These are phyloP conservation scores for Haliclona indistincta DNA, from an alignment of 37 sponge, comb jelly and placozoan genomes.

Conservation along the genomic window DNA sequence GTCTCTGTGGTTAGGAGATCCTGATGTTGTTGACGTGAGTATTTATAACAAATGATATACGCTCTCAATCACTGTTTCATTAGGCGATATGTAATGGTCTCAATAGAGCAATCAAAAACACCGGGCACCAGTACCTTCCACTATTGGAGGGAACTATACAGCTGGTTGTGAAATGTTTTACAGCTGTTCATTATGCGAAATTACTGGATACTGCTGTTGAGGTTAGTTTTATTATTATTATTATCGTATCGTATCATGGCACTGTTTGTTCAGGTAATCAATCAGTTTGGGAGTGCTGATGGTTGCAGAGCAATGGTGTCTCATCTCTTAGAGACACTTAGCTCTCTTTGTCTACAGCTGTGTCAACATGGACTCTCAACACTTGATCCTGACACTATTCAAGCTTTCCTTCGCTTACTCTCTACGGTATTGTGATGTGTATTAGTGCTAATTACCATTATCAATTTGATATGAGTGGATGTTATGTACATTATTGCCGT, in stretches of 20 bases:
- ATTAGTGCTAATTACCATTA: no score
- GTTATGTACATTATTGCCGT: no score
- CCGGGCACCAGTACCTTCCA: conserved; percentile 50
- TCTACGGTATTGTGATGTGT: not conserved
- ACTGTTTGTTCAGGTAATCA: not conserved
- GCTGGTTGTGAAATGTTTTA: conserved; percentile 62
- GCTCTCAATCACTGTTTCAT: no score
- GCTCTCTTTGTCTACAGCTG: not conserved
- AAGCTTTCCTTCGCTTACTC: not conserved
- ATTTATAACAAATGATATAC: not conserved
- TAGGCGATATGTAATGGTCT: conserved; percentile 57
- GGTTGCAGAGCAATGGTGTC: not conserved
- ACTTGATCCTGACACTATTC: conserved; percentile 5
- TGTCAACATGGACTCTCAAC: not conserved
- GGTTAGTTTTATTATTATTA: conserved; percentile 20
- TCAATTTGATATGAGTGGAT: no score
- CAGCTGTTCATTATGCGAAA: conserved; percentile 48
- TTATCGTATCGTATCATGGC: not conserved
- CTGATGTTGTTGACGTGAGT: conserved; percentile 59
- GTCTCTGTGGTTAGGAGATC: conserved; percentile 49
- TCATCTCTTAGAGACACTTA: not conserved
- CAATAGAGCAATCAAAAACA: conserved; percentile 40
- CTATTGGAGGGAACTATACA: conserved; percentile 59
- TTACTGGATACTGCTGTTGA: conserved; percentile 55
- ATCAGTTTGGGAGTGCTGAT: not conserved